Conservation (phyloP, 2,797 vertebrate genomes). For the Fratercula arctica region DNA sequence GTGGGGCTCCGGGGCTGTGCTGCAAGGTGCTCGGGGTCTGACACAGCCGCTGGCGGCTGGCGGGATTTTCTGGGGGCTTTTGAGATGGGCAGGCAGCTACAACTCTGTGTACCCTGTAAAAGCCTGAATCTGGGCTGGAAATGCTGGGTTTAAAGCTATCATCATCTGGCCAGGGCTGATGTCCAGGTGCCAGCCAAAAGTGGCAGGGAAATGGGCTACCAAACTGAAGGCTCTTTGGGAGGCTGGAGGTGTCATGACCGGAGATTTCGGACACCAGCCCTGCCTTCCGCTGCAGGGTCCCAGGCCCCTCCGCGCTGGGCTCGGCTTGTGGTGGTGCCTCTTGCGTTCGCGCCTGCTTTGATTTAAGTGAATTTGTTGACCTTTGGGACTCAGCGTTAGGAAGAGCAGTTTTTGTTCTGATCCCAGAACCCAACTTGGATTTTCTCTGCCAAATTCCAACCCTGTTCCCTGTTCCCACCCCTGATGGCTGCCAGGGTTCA, state of each 20-base stretch:
- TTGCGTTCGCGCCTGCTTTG: neutral
- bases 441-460: neutral
- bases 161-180: neutral
- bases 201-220: neutral
- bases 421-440: neutral
- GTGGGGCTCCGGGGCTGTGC: neutral
- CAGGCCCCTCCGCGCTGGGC: accelerated
- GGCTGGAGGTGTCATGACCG: neutral
- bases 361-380: neutral
- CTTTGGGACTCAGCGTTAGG: accelerated
- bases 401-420: neutral
- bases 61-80: neutral
- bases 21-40: accelerated
- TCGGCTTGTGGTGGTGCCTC: neutral
- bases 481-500: neutral
- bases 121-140: neutral
- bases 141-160: accelerated
- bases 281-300: neutral
- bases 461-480: neutral
- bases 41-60: accelerated
- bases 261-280: neutral
- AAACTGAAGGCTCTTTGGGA: neutral
- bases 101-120: neutral
- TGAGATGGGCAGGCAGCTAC: neutral
- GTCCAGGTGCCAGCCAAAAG: neutral